Evolutionary conservation across 2,113 vertebrate genomes (phyloP), one percentile per base, ranked within the genome.

Genomic region (Hemichromis elongatus): DNA sequence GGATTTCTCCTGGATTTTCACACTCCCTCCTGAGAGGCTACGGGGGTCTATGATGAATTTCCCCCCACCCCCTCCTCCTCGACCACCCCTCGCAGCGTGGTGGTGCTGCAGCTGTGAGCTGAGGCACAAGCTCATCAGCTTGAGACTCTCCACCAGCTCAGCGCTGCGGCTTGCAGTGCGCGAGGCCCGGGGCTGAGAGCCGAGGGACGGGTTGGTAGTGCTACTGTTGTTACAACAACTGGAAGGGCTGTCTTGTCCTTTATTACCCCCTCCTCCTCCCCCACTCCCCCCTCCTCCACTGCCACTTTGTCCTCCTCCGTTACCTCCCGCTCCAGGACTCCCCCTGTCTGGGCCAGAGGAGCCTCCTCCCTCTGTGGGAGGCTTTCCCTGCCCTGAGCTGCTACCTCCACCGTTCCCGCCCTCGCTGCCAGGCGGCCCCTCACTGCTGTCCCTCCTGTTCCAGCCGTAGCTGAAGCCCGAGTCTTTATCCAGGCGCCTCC

Each of bases 371-470:
- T 93, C 94, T 45, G 96, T 96, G 0, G 97, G 90, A 95, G 97
- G 93, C 96, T 97, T 13, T 94, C 96, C 93, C 94, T 96, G 96
- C 95, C 98, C 82, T 52, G 93, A n/a, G 97, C 93, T 82, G 87
- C 92, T 93, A 54, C 97, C 88, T 3, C 98, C 93, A 8, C 96
- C 96, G 6, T 95, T 95, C 3, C 96, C 96, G 1, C 98, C 98
- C 16, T 97, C 96, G 86, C 96, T 98, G 79, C 98, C 98, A 0
- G 98, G 98, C 0, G 98, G 98, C 4, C 98, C 98, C 90, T 99
- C 98, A 0, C 98, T 98, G 86, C 98, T 98, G 90, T 99, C 98
- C 86, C 98, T 96, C 6, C 98, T 92, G 56, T 99, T 97, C 98
- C 97, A 97, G 40, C 97, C 95, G 87, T 98, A 98, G 8, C 97